phyloP scores from a whole-genome alignment of 1,140 invertebrate genomes.

The Penaeus japonicus region DNA sequence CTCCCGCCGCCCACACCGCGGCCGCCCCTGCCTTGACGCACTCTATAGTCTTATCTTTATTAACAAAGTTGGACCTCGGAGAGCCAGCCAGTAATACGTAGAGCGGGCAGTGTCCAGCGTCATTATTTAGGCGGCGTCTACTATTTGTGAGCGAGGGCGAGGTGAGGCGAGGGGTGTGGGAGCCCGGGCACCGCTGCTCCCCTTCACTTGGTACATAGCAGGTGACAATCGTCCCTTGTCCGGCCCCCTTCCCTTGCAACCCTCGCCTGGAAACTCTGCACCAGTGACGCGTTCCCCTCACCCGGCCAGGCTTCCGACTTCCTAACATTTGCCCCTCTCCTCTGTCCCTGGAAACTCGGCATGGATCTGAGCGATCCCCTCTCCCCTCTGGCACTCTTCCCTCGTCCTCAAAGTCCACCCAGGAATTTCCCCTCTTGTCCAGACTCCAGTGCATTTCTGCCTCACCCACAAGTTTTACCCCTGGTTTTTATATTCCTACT shows the following conservation, averaged over 20 bases:
- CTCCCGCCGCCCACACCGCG: neutral
- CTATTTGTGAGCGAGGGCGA: neutral
- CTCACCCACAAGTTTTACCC: no score
- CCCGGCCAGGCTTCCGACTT: constrained; percentile 18
- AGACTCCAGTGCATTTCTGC: no score
- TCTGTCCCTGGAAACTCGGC: constrained; percentile 23
- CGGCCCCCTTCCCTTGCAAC: neutral
- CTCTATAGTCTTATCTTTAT: no score
- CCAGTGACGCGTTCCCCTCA: neutral
- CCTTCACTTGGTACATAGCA: constrained; percentile 15
- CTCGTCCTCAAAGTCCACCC: neutral
- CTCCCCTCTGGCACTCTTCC: neutral
- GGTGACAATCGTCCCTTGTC: neutral
- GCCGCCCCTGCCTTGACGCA: neutral
- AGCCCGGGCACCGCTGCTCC: neutral
- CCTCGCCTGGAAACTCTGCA: neutral
- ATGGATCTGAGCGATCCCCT: neutral
- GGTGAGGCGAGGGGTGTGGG: neutral
- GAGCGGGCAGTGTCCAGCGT: no score
- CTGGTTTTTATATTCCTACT: no score
- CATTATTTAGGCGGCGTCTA: neutral
- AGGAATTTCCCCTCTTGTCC: no score
- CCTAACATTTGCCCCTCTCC: constrained; percentile 12
- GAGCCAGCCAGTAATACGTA: no score
- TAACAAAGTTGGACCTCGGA: no score